Conservation (phyloP, 2,113 vertebrate genomes). For the Oryctolagus cuniculus region DNA sequence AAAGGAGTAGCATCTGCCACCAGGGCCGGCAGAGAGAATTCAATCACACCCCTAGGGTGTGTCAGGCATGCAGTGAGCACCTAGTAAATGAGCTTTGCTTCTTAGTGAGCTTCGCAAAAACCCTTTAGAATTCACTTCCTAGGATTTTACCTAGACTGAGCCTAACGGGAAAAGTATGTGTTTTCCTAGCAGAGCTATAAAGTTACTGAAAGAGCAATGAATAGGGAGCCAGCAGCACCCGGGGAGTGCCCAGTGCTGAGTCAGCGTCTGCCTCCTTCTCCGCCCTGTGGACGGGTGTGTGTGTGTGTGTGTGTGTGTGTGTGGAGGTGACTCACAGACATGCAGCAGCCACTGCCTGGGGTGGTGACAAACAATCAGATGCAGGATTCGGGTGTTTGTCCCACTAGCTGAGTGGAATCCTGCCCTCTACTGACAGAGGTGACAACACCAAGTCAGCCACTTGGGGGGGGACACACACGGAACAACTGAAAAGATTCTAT, state of each 20-base stretch:
- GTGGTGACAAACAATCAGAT: background rate
- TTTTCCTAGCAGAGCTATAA: background rate
- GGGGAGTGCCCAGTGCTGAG: background rate
- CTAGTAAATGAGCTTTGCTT: background rate
- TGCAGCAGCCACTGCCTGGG: background rate
- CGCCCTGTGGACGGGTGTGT: too few species aligned
- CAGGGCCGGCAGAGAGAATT: too few species aligned
- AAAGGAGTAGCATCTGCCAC: background rate
- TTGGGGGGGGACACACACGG: background rate
- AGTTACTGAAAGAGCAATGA: background rate
- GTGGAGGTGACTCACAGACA: background rate
- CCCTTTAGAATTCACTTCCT: background rate
- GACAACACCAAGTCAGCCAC: background rate
- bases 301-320: background rate
- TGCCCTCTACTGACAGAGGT: background rate
- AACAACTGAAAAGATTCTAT: background rate
- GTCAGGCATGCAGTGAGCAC: background rate
- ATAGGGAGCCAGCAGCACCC: rapidly evolving
- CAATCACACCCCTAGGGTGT: background rate
- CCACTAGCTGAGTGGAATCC: background rate
- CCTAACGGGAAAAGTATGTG: background rate
- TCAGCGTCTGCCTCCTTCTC: background rate
- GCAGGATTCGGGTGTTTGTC: background rate
- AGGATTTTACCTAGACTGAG: background rate
- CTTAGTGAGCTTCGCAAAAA: background rate